Base-by-base conservation (phyloP, 2,113 vertebrate species). In the Neogobius melanostomus region DNA sequence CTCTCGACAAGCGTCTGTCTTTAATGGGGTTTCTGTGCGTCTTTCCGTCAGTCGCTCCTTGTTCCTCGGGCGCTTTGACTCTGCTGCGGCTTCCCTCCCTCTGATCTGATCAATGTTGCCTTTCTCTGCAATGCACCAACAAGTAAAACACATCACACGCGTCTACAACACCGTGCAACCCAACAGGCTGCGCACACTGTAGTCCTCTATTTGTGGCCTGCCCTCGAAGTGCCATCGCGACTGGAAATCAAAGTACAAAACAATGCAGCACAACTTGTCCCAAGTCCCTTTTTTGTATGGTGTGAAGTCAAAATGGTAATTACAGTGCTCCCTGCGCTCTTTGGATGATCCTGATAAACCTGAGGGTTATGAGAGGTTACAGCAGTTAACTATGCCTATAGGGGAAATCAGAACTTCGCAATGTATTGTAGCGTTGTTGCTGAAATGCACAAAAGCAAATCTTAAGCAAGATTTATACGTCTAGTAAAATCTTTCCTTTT, bases 101-200 rank as follows among this genome's bases (percentile, higher is more conserved):
- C 75, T 85, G 83, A 90, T 89, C 87, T 86, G 83, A 91, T 91
- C 90, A 90, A 87, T 90, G 88, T 86, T 84, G 77, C 59, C 71
- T 86, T 79, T 88, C 82, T 73, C 88, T 87, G 88, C 88, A 88
- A 85, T 88, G 88, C 87, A 91, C 87, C 79, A 88, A 71, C 74
- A 83, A 70, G 79, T 74, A 73, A 76, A 80, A 88, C 73, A 80
- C 76, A 83, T 87, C 85, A 81, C 79, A 85, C 75, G 63, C 77
- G 68, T 69, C 70, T 78, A 74, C 75, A 59, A 81, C 77, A 76
- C 74, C 60, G 49, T 73, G 82, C 80, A 64, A 64, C 66, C 74
- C 77, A 63, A 78, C 64, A 70, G 69, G 82, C 75, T 48, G 63
- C 61, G 56, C 73, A 73, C 59, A 16, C 59, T 14, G 50, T 51